These are phyloP conservation scores for Camponotus floridanus DNA, from an alignment of 1,140 invertebrate species.

Conservation along the genomic window DNA sequence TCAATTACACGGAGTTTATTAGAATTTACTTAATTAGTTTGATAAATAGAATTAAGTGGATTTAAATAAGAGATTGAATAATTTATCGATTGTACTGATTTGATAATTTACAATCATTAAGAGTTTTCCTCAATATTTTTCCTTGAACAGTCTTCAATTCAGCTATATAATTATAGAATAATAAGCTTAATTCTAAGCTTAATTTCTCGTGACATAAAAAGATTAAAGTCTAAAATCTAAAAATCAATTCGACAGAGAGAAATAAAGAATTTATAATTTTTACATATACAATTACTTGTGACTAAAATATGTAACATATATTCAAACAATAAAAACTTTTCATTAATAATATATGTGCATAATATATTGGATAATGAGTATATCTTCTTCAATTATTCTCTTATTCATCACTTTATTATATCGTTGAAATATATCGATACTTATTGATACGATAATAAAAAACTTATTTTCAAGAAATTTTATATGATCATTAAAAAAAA, in stretches of 20 bases:
- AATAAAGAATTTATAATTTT: background rate
- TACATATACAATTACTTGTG: background rate
- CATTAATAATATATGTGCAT: background rate
- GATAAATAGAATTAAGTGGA: too few species aligned
- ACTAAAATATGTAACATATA: background rate
- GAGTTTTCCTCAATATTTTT: too few species aligned
- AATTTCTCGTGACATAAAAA: background rate
- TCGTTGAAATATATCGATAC: background rate
- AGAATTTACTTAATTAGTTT: too few species aligned
- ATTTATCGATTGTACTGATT: background rate
- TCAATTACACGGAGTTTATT: too few species aligned
- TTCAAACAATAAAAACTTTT: background rate
- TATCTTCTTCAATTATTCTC: background rate
- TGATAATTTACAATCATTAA: background rate
- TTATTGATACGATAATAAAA: background rate
- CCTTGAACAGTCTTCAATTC: too few species aligned
- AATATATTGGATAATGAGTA: background rate
- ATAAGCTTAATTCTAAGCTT: background rate
- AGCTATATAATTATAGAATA: background rate
- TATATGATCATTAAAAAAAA: background rate
- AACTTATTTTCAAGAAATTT: background rate
- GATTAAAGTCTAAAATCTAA: background rate
- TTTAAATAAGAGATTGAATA: background rate
- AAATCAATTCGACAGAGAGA: background rate
- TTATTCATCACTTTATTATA: background rate